Base-by-base conservation (phyloP, 2,888 invertebrate species). In the Deilephila porcellus region DNA sequence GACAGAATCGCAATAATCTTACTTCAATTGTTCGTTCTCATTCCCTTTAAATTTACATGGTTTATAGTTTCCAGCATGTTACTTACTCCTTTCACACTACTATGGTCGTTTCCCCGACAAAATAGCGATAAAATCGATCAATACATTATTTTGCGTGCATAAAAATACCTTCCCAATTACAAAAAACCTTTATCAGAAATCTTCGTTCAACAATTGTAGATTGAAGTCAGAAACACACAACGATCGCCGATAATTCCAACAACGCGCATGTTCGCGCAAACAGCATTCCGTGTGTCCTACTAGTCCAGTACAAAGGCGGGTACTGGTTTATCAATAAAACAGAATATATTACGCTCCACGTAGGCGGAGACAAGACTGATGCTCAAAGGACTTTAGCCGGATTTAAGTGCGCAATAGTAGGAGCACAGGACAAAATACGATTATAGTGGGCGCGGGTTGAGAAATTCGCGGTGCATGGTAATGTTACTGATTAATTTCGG, bases 301-400 rank as follows among this genome's bases (percentile, higher is more conserved):
- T 29, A 62, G 67, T 59, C 56, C 63, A 74, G 70, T 74, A 72
- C 60, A 71, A 74, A 77, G 75, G 73, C 71, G 76, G 74, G 73
- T 71, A 74, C 70, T 64, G 79, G 73, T 76, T 81, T 86, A 85
- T 86, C 83, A 81, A 85, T 85, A 83, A 85, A 83, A 82, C 77
- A 76, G 81, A 83, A 84, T 86, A 85, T 82, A 76, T 83, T 80
- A 83, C 79, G 78, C 73, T 70, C 60, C 14, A 63, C 76, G 86
- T 85, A 79, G 82, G 85, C 81, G 85, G 82, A 78, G 80, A 82
- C 79, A 81, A 82, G 85, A 86, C 81, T 80, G 84, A 85, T 85
- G 78, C 73, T 59, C 77, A 72, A 70, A 70, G 71, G 63, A 72
- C 72, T 72, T 74, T 70, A 72, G 70, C 71, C 71, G 73, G 71